phyloP scores from a whole-genome alignment of 2,797 vertebrate genomes.

The Threskiornis aethiopicus region DNA sequence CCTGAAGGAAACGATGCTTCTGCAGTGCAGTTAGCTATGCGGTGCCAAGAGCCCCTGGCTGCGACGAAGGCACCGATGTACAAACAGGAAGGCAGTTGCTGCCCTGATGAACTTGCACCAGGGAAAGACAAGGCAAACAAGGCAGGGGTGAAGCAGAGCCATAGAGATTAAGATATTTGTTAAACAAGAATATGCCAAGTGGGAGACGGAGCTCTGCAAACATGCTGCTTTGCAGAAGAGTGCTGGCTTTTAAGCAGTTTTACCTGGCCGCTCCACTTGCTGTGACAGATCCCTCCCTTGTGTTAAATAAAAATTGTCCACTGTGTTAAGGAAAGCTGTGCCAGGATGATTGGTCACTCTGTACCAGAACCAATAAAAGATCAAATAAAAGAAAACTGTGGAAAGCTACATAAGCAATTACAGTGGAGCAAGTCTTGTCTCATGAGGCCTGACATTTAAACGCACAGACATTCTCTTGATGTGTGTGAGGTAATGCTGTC shows the following conservation, averaged over 20 bases:
- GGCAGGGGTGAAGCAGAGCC: neutral
- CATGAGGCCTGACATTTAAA: slow-evolving; percentile 7
- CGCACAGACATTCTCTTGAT: neutral
- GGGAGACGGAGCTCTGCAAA: neutral
- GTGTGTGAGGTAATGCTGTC: neutral
- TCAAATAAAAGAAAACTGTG: neutral
- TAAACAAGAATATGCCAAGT: neutral
- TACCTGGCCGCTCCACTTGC: neutral
- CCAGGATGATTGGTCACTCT: neutral
- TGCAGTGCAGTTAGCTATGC: neutral
- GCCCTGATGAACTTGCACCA: neutral
- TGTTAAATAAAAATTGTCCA: neutral
- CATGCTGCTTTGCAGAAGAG: neutral
- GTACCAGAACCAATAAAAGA: neutral
- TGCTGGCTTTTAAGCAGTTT: neutral
- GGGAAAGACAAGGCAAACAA: neutral
- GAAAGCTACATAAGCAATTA: neutral
- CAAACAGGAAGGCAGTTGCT: neutral
- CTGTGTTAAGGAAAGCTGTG: neutral
- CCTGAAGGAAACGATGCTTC: neutral
- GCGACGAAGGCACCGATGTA: neutral
- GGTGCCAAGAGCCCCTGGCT: neutral
- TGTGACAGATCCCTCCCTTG: neutral
- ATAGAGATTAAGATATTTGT: neutral
- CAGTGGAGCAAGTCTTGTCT: neutral